Evolutionary conservation across 2,888 invertebrate species (phyloP).

Genomic region (Pammene fasciana): DNA sequence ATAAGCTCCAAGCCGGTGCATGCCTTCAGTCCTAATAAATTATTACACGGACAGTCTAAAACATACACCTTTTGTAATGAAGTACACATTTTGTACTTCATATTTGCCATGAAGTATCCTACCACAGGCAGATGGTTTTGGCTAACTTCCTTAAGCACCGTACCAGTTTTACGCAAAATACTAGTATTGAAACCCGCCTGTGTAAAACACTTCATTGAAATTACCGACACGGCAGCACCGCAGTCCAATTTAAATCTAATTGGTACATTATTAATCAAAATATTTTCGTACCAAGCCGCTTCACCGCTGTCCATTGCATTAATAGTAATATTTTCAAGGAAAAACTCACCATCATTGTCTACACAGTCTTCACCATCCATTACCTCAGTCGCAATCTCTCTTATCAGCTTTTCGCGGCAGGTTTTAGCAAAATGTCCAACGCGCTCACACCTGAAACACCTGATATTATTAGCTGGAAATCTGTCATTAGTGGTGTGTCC

Average conservation of each 20-base stretch:
- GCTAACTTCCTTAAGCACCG: slow-evolving; percentile 21
- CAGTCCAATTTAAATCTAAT: slow-evolving; percentile 11
- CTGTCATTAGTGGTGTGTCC: not conserved
- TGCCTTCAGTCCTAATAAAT: slow-evolving; percentile 23
- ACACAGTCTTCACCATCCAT: not conserved
- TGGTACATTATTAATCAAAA: not conserved
- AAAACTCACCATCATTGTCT: not conserved
- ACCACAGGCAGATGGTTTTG: slow-evolving; percentile 4
- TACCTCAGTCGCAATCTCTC: not conserved
- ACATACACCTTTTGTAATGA: slow-evolving; percentile 24
- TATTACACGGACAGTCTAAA: slow-evolving; percentile 12
- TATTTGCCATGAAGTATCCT: too few relatives aligned
- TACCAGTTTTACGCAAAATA: not conserved
- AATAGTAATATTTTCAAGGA: slow-evolving; percentile 1
- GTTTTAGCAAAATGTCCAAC: slow-evolving; percentile 3
- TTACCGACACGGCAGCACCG: slow-evolving; percentile 14
- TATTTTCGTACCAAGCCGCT: not conserved
- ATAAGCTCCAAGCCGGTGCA: slow-evolving; percentile 19
- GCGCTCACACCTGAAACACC: slow-evolving; percentile 4
- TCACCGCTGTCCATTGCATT: not conserved
- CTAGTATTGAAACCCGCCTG: slow-evolving; percentile 11
- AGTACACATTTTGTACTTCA: not conserved
- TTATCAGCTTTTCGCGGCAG: not conserved
- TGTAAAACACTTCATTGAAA: slow-evolving; percentile 2
- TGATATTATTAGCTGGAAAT: not conserved